These are phyloP conservation scores for Siphlonurus alternatus DNA, from an alignment of 2,888 invertebrate genomes.

Conservation along the genomic window DNA sequence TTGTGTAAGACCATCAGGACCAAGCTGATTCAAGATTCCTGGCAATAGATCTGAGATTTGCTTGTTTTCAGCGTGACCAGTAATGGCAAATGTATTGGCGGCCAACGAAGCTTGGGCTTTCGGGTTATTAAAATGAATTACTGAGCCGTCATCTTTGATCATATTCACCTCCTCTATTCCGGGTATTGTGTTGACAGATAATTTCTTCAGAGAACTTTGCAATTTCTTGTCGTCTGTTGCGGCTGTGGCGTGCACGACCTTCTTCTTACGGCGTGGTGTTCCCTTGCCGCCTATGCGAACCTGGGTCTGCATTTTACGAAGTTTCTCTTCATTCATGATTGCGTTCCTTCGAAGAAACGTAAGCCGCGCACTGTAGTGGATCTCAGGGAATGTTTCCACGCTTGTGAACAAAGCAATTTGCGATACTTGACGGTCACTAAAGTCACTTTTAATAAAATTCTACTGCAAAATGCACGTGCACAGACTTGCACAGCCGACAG, in stretches of 20 bases:
- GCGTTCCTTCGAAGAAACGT: background rate
- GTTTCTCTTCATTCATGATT: conserved; percentile 85
- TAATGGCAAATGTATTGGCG: conserved; percentile 98
- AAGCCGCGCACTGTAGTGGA: background rate
- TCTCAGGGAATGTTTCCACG: background rate
- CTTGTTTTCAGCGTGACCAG: conserved; percentile 96
- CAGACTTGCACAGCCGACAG: no score
- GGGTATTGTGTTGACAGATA: conserved; percentile 96
- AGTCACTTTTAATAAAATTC: no score
- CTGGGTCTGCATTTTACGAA: conserved; percentile 87
- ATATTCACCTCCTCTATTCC: conserved; percentile 99
- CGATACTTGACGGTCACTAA: no score
- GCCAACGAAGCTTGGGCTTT: conserved; percentile 98
- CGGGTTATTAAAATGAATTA: conserved; percentile 99
- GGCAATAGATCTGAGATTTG: conserved; percentile 99
- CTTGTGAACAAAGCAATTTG: background rate
- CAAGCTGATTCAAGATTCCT: conserved; percentile 91
- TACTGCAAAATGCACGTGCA: no score
- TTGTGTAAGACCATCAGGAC: conserved; percentile 91
- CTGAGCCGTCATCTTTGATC: conserved; percentile 98
- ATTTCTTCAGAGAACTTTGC: conserved; percentile 92
- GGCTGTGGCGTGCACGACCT: conserved; percentile 97
- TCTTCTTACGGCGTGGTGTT: conserved; percentile 99
- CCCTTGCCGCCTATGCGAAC: conserved; percentile 98
- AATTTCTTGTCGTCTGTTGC: conserved; percentile 99